Percentiles rank a stretch among this genome's conserved stretches.
Evolutionary conservation across 2,888 invertebrate genomes (phyloP).

Genomic region (Phrixothrix hirtus): DNA sequence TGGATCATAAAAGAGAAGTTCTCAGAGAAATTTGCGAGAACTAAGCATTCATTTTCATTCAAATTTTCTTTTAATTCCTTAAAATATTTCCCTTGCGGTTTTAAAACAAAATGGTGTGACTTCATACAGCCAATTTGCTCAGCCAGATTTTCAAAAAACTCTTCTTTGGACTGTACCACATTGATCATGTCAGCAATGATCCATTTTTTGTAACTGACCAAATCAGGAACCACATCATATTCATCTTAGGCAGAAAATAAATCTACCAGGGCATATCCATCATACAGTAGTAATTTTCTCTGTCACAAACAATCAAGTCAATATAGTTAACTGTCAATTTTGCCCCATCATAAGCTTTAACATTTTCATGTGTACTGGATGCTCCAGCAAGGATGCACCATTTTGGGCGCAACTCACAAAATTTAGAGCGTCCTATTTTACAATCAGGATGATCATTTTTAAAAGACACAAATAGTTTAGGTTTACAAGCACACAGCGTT

Average conservation of each 20-base stretch:
- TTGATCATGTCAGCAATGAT: neutral
- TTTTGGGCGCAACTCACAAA: neutral
- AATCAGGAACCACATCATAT: neutral
- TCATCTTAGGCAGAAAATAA: neutral
- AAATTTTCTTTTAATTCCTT: neutral
- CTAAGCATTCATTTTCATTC: neutral
- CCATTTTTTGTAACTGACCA: neutral
- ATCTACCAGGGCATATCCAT: neutral
- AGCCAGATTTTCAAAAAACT: neutral
- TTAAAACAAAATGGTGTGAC: neutral
- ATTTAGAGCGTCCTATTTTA: too few species aligned
- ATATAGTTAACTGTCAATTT: neutral
- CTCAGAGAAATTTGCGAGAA: neutral
- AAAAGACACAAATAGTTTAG: too few species aligned
- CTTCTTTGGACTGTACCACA: neutral
- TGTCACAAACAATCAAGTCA: neutral
- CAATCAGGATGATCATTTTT: too few species aligned
- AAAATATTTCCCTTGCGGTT: neutral
- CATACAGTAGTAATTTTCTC: neutral
- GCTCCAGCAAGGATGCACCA: neutral
- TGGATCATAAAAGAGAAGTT: neutral
- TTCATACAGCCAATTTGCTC: neutral
- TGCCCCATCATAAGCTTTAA: neutral
- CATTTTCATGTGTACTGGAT: neutral
- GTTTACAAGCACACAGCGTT: too few species aligned